phyloP scores from a whole-genome alignment of 2,113 vertebrate genomes.

The Piaya cayana region DNA sequence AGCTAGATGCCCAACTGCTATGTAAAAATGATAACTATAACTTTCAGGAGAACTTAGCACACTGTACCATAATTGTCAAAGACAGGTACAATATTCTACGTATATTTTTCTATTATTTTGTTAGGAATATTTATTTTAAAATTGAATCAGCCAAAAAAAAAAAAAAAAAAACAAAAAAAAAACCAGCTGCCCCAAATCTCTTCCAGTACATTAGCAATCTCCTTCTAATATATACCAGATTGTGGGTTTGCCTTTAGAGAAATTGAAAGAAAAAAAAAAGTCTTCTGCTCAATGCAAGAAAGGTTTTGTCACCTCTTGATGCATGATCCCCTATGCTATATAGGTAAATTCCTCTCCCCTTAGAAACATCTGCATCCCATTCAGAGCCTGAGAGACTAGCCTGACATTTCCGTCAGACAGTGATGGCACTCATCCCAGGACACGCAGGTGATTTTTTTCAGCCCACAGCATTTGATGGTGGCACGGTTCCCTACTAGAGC shows the following conservation, averaged over 20 bases:
- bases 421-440: background rate
- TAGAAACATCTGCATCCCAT: background rate
- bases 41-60: background rate
- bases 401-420: background rate
- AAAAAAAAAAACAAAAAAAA: conserved; percentile 10
- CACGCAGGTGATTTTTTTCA: conserved; percentile 46
- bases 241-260: background rate
- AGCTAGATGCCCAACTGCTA: background rate
- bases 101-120: background rate
- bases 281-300: background rate
- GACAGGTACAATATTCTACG: background rate
- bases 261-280: background rate
- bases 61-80: background rate
- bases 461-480: background rate
- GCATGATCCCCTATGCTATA: background rate
- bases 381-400: background rate
- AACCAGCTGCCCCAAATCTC: background rate
- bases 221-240: conserved; percentile 23
- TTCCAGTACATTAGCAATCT: conserved; percentile 36
- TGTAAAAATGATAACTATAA: background rate
- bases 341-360: background rate
- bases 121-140: conserved; percentile 1
- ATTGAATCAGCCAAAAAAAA: background rate
- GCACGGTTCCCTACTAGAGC: background rate
- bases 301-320: background rate